phyloP scores from a whole-genome alignment of 2,113 vertebrate genomes.

The Halichoerus grypus region DNA sequence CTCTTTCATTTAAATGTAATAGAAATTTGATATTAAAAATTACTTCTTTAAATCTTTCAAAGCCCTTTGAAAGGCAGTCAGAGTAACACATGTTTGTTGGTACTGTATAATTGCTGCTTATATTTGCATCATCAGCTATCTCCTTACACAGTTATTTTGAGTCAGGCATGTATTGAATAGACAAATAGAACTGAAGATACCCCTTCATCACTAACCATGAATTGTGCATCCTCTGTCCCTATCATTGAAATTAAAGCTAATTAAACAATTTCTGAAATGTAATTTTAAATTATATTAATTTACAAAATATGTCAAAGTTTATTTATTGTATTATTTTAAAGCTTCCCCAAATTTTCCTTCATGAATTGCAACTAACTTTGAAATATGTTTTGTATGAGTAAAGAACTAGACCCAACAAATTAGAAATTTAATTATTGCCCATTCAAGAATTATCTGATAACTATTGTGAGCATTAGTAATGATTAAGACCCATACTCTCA shows the following conservation, averaged over 20 bases:
- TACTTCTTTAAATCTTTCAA: conserved; percentile 32
- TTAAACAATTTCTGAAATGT: neutral
- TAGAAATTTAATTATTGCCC: conserved; percentile 7
- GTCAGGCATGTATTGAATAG: neutral
- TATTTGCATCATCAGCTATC: neutral
- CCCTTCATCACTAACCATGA: neutral
- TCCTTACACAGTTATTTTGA: neutral
- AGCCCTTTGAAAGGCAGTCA: neutral
- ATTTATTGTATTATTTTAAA: conserved; percentile 30
- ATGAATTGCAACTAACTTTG: conserved; percentile 22
- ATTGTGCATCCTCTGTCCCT: neutral
- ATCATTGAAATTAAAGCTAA: conserved; percentile 37
- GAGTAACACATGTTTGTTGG: neutral
- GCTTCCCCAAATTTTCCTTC: neutral
- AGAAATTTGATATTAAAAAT: neutral
- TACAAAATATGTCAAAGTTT: neutral
- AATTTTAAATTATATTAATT: conserved; percentile 40
- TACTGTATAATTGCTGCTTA: neutral
- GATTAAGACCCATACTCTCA: neutral
- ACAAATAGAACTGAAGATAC: neutral
- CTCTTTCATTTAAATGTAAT: conserved; percentile 12
- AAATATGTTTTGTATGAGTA: neutral
- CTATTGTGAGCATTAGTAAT: neutral
- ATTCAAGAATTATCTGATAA: neutral
- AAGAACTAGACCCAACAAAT: neutral